Evolutionary conservation across 2,888 invertebrate genomes (phyloP).

Genomic region (Gnatocerus cornutus): DNA sequence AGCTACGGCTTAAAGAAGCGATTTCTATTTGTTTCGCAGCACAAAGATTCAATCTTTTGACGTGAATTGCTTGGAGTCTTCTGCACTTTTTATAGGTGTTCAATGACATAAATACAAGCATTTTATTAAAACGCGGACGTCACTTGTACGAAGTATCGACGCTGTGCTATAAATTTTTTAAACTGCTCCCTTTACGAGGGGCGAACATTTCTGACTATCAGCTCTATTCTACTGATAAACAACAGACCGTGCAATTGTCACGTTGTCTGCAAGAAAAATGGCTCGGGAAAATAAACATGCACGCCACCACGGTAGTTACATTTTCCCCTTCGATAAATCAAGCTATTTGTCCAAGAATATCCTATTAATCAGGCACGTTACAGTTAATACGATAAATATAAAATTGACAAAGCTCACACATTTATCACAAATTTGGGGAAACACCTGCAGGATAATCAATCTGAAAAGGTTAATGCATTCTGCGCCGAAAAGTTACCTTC

Average conservation of each 20-base stretch:
- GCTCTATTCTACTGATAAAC: slow-evolving; percentile 12
- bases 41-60: no score
- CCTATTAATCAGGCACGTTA: slow-evolving; percentile 1
- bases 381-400: slow-evolving; percentile 14
- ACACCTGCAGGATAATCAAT: slow-evolving; percentile 28
- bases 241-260: slow-evolving; percentile 21
- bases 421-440: slow-evolving; percentile 7
- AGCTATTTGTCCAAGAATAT: slow-evolving; percentile 1
- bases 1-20: slow-evolving; percentile 18
- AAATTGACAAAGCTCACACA: slow-evolving; percentile 16
- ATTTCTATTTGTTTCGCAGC: slow-evolving; percentile 24
- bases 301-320: background rate
- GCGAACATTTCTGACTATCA: slow-evolving; percentile 11
- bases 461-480: slow-evolving; percentile 11
- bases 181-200: background rate
- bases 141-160: background rate
- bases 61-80: no score
- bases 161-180: background rate
- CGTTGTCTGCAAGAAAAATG: slow-evolving; percentile 27
- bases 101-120: no score
- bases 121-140: background rate
- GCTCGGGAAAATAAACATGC: slow-evolving; percentile 5
- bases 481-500: background rate
- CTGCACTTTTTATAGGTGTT: no score
- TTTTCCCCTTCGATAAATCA: background rate